Conservation (phyloP, 1,140 invertebrate genomes). For the Macrobrachium rosenbergii region DNA sequence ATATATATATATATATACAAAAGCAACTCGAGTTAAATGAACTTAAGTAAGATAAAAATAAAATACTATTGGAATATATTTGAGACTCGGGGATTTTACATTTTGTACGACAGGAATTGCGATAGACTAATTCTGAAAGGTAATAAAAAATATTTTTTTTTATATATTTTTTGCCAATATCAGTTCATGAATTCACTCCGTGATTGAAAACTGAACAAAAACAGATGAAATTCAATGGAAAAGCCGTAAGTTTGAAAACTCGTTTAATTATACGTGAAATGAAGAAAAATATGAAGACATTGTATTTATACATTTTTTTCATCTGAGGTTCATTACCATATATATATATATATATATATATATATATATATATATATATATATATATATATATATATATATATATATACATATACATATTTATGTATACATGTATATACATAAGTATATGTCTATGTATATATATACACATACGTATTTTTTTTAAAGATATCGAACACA, state of each 20-base stretch:
- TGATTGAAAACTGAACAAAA: not conserved
- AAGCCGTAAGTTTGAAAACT: no score
- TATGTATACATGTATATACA: not conserved
- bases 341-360: not conserved
- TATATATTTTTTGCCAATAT: no score
- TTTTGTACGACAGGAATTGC: no score
- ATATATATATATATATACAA: no score
- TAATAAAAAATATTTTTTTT: no score
- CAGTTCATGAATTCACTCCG: not conserved
- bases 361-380: not conserved
- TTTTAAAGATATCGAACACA: not conserved
- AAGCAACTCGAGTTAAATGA: no score
- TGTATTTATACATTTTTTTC: not conserved
- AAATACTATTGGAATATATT: no score
- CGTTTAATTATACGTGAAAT: not conserved
- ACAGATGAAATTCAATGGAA: no score
- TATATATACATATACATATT: not conserved
- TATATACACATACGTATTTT: not conserved
- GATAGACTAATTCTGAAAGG: no score
- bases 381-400: not conserved
- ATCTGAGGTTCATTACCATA: not conserved
- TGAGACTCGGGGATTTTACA: no score
- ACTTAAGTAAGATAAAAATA: no score
- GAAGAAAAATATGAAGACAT: not conserved
- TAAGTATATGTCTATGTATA: not conserved